Conservation (phyloP, 2,888 invertebrate genomes). For the Scotopteryx bipunctaria region DNA sequence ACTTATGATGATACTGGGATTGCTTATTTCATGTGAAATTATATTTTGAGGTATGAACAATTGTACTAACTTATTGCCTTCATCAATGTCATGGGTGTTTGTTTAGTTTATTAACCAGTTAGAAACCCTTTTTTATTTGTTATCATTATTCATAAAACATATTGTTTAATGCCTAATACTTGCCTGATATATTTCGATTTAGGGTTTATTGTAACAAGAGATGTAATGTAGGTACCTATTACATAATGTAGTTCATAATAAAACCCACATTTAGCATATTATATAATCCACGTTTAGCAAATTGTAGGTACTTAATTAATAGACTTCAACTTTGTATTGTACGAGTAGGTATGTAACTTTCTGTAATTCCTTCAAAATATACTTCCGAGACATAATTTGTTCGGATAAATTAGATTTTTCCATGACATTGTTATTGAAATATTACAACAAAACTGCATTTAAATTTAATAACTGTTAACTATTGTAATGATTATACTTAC, state of each 20-base stretch:
- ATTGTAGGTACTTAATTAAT: neutral
- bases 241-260: slow-evolving; percentile 56
- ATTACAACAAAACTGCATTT: slow-evolving; percentile 70
- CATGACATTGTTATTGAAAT: slow-evolving; percentile 74
- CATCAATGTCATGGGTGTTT: slow-evolving; percentile 68
- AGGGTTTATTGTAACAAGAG: slow-evolving; percentile 61
- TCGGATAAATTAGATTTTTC: slow-evolving; percentile 56
- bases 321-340: neutral
- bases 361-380: slow-evolving; percentile 38
- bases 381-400: neutral
- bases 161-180: slow-evolving; percentile 70
- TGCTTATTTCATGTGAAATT: slow-evolving; percentile 49
- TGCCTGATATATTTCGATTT: slow-evolving; percentile 67
- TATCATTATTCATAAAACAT: slow-evolving; percentile 42
- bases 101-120: slow-evolving; percentile 8
- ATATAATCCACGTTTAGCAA: too few relatives aligned
- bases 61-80: slow-evolving; percentile 44
- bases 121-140: slow-evolving; percentile 12
- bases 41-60: slow-evolving; percentile 53
- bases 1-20: slow-evolving; percentile 45
- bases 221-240: slow-evolving; percentile 43
- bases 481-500: slow-evolving; percentile 79
- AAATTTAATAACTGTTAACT: slow-evolving; percentile 78
- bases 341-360: neutral
- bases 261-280: slow-evolving; percentile 58